Conservation (phyloP, 2,888 invertebrate species). For the Entomobrya proxima region DNA sequence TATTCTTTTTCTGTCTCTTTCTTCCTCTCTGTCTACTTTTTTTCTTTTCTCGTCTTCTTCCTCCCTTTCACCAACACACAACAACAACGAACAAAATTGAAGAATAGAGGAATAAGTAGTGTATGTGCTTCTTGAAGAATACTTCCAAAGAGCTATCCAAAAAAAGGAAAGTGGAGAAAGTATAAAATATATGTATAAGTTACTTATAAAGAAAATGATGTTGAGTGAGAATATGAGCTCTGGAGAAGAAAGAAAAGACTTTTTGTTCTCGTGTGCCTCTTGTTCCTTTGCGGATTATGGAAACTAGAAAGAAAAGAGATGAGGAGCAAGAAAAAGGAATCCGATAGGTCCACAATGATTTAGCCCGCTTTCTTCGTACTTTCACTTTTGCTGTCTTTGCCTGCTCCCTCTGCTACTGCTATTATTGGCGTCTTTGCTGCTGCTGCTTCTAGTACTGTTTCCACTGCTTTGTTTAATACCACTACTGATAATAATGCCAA, state of each 20-base stretch:
- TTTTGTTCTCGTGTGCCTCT: slow-evolving; percentile 46
- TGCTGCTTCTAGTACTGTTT: neutral
- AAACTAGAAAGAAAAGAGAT: slow-evolving; percentile 30
- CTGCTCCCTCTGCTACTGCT: slow-evolving; percentile 8
- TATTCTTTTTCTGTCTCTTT: slow-evolving; percentile 16
- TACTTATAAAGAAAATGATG: slow-evolving; percentile 14
- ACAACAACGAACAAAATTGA: slow-evolving; percentile 21
- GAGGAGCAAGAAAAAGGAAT: slow-evolving; percentile 25
- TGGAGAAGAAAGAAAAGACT: neutral
- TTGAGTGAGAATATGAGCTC: slow-evolving; percentile 5
- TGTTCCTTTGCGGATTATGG: slow-evolving; percentile 54
- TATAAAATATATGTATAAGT: neutral
- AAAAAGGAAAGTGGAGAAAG: neutral
- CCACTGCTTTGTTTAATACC: neutral
- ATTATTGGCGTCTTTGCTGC: neutral
- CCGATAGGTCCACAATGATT: slow-evolving; percentile 56
- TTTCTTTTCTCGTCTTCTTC: neutral
- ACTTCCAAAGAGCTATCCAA: neutral
- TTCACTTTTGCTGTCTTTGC: slow-evolving; percentile 51
- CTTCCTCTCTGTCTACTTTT: neutral
- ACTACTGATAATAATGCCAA: slow-evolving; percentile 1
- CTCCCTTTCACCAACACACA: neutral
- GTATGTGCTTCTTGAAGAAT: neutral
- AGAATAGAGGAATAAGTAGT: slow-evolving; percentile 10
- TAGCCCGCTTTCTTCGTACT: slow-evolving; percentile 65